phyloP scores from a whole-genome alignment of 2,888 invertebrate genomes.

The Tetragonula carbonaria region DNA sequence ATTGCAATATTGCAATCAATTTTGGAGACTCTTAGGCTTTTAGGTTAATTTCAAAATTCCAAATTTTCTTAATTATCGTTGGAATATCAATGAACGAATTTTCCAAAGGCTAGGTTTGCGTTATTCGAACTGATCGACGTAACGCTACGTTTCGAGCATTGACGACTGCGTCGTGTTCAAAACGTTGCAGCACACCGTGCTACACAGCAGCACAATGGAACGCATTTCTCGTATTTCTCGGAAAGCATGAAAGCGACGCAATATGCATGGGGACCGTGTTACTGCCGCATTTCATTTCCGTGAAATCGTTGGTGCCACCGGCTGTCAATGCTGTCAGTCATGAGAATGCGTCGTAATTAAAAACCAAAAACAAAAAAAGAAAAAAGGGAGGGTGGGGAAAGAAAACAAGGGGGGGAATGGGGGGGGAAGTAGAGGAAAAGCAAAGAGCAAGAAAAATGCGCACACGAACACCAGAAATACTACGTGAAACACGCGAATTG shows the following conservation, averaged over 20 bases:
- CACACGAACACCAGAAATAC: not conserved
- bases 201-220: not conserved
- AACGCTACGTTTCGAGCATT: not conserved
- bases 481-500: not conserved
- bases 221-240: not conserved
- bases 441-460: not conserved
- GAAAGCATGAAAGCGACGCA: not conserved
- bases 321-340: constrained; percentile 30
- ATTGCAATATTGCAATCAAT: too few relatives aligned
- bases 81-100: not conserved
- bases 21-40: too few relatives aligned
- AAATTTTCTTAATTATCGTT: not conserved
- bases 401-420: not conserved
- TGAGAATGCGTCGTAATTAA: constrained; percentile 39
- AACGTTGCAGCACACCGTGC: not conserved
- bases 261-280: not conserved
- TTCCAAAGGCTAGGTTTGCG: not conserved
- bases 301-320: constrained; percentile 33
- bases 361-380: not conserved
- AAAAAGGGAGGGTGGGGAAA: too few relatives aligned
- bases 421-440: not conserved
- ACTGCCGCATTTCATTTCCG: constrained; percentile 30
- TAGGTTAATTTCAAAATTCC: not conserved
- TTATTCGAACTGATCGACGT: constrained; percentile 1
- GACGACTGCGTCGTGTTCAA: not conserved